Percentiles rank a stretch among this genome's conserved stretches.
Conservation (phyloP, 1,140 invertebrate species). For the Centruroides vittatus region DNA sequence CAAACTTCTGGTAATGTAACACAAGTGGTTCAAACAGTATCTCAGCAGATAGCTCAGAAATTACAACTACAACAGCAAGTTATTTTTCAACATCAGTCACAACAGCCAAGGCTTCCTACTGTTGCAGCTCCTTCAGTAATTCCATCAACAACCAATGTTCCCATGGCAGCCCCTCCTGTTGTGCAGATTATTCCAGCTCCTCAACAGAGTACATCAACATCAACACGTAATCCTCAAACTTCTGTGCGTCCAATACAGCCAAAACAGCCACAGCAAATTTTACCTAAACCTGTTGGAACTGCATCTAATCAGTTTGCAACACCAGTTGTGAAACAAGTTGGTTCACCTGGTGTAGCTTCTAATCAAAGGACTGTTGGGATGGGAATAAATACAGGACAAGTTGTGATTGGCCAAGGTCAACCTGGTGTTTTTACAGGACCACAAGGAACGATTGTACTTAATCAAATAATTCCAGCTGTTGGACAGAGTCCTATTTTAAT, state of each 20-base stretch:
- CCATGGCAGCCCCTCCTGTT: constrained; percentile 1
- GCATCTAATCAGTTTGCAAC: constrained; percentile 9
- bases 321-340: constrained; percentile 6
- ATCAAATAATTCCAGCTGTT: constrained; percentile 18
- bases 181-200: constrained; percentile 15
- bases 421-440: constrained; percentile 13
- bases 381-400: constrained; percentile 3
- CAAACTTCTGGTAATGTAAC: constrained; percentile 9
- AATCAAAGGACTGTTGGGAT: constrained; percentile 12
- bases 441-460: constrained; percentile 20
- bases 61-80: constrained; percentile 8
- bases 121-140: constrained; percentile 3
- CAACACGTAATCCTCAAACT: constrained; percentile 2
- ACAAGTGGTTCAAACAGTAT: constrained; percentile 1
- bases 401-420: constrained; percentile 16
- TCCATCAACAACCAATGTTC: not conserved
- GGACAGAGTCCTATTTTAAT: constrained; percentile 26
- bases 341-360: constrained; percentile 1
- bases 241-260: constrained; percentile 20
- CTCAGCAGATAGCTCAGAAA: constrained; percentile 3
- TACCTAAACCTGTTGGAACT: constrained; percentile 21
- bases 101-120: not conserved
- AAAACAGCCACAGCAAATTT: constrained; percentile 22
- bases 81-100: constrained; percentile 1
- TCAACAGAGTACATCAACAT: constrained; percentile 3